These are phyloP conservation scores for Procavia capensis DNA, from an alignment of 2,113 vertebrate genomes.

Conservation along the genomic window DNA sequence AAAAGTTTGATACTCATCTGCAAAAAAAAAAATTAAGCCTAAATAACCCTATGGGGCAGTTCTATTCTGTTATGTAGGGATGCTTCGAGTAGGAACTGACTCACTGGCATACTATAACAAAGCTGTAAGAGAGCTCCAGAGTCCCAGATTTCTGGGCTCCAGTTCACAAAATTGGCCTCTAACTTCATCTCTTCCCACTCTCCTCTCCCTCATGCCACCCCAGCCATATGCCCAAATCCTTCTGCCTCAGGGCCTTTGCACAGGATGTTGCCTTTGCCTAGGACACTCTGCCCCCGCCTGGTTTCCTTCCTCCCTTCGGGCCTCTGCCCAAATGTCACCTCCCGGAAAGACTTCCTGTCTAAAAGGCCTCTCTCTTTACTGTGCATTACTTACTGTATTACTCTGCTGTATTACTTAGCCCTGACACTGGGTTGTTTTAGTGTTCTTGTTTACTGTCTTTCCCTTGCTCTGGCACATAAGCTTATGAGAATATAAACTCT, in stretches of 20 bases:
- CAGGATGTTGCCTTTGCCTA: background rate
- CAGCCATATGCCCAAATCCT: background rate
- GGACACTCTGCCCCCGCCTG: background rate
- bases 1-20: background rate
- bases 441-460: background rate
- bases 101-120: too few relatives aligned
- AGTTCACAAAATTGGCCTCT: background rate
- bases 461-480: background rate
- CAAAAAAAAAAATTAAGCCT: too few relatives aligned
- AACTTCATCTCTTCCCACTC: background rate
- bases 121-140: background rate
- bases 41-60: too few relatives aligned
- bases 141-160: background rate
- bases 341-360: background rate
- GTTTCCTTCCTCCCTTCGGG: background rate
- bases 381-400: background rate
- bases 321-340: background rate
- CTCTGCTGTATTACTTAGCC: background rate
- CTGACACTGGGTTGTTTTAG: background rate
- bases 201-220: background rate
- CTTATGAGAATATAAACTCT: background rate
- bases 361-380: background rate
- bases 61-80: too few relatives aligned
- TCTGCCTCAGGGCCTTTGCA: constrained; percentile 20
- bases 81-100: too few relatives aligned